Conservation (phyloP, 2,113 vertebrate species). For the Stomatorhinus ivindoensis region DNA sequence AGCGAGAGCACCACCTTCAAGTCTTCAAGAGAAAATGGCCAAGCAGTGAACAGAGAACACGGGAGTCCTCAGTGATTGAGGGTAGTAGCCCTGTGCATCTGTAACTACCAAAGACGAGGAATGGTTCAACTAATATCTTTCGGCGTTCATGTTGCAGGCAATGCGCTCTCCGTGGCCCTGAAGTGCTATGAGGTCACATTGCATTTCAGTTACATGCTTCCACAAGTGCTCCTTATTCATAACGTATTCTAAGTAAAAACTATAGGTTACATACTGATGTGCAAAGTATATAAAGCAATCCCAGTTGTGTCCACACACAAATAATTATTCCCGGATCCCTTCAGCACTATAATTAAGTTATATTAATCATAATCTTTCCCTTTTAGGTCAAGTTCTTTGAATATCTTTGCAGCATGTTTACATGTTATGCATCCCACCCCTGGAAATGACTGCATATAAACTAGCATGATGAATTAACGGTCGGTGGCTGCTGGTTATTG, state of each 20-base stretch:
- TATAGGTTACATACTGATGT: neutral
- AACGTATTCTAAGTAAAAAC: neutral
- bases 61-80: neutral
- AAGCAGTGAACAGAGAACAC: neutral
- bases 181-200: neutral
- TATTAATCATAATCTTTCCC: neutral
- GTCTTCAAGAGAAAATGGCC: neutral
- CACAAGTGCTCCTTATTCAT: neutral
- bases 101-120: neutral
- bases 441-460: neutral
- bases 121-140: neutral
- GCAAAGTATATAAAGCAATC: neutral
- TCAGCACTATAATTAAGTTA: neutral
- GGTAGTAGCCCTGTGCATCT: neutral
- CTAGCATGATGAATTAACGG: neutral
- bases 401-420: neutral
- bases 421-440: neutral
- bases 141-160: neutral
- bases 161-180: neutral
- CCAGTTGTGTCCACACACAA: neutral
- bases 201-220: neutral
- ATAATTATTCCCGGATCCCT: neutral
- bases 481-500: neutral
- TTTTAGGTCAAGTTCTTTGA: neutral
- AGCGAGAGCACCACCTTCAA: too few relatives aligned